Evolutionary conservation across 2,888 invertebrate species (phyloP), one percentile per base, ranked within the genome.

Genomic region (Cosmorhoe ocellata): DNA sequence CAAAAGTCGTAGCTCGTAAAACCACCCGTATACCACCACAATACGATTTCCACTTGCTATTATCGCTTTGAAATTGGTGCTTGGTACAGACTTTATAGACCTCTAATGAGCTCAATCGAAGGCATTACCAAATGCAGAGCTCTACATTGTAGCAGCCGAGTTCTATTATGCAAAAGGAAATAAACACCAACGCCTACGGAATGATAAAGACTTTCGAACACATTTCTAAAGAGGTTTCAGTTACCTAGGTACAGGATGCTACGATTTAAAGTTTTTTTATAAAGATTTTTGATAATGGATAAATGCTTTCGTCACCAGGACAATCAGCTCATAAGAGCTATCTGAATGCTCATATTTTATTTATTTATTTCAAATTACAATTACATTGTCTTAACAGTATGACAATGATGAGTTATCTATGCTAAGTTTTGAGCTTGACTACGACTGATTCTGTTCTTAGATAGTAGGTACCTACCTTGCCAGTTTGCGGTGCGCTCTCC

Each of bases 401-500:
- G n/a, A n/a, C n/a, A n/a, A n/a, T n/a, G n/a, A n/a, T n/a, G n/a
- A n/a, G n/a, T n/a, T n/a, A n/a, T n/a, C n/a, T n/a, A n/a, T n/a
- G n/a, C n/a, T n/a, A n/a, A n/a, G n/a, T n/a, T n/a, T n/a, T n/a
- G n/a, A n/a, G n/a, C n/a, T n/a, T n/a, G n/a, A n/a, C n/a, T n/a
- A n/a, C n/a, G n/a, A n/a, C n/a, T n/a, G n/a, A n/a, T n/a, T n/a
- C n/a, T n/a, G n/a, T n/a, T n/a, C n/a, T n/a, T n/a, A n/a, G n/a
- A n/a, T n/a, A n/a, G n/a, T 18, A 5, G 24, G 5, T 24, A 18
- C 6, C 2, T 37, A 87, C 89, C 87, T 87, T 67, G 78, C 68
- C 5, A 89, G 81, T 64, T 88, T 90, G 59, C 89, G 82, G 66
- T 90, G 89, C 56, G 79, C 84, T 63, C 89, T 84, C 57, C 89